These are phyloP conservation scores for Argopecten irradians DNA, from an alignment of 1,140 invertebrate genomes.

Conservation along the genomic window DNA sequence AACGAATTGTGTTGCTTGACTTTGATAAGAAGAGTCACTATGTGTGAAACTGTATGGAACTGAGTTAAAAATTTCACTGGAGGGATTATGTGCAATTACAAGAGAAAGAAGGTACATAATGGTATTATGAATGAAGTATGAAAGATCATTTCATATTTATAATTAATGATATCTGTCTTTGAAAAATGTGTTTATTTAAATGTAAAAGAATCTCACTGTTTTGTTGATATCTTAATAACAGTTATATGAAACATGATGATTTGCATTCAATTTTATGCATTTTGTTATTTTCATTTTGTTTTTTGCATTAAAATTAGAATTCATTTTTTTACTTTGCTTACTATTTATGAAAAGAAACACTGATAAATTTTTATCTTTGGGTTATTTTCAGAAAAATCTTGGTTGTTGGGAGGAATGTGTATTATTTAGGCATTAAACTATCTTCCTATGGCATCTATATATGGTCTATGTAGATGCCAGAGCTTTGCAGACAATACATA, in stretches of 20 bases:
- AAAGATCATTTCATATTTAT: neutral
- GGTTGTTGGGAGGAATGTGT: too few relatives aligned
- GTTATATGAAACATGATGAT: neutral
- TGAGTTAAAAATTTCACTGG: neutral
- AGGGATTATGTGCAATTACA: neutral
- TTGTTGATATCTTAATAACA: neutral
- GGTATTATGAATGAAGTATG: neutral
- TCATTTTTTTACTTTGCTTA: neutral
- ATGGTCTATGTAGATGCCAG: too few relatives aligned
- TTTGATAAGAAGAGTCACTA: constrained; percentile 1
- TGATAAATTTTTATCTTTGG: too few relatives aligned
- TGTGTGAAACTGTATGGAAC: neutral
- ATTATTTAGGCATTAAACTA: too few relatives aligned
- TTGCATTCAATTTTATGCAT: neutral
- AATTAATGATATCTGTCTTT: too few relatives aligned
- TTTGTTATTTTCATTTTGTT: neutral
- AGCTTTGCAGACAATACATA: too few relatives aligned
- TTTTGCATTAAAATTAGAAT: neutral
- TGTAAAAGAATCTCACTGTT: neutral
- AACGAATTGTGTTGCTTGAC: neutral
- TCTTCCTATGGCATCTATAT: too few relatives aligned
- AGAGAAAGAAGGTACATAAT: neutral
- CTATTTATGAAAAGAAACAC: too few relatives aligned
- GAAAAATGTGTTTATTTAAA: neutral
- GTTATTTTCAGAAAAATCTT: too few relatives aligned